Base-by-base conservation (phyloP, 2,888 invertebrate species). In the Andrena hattorfiana region DNA sequence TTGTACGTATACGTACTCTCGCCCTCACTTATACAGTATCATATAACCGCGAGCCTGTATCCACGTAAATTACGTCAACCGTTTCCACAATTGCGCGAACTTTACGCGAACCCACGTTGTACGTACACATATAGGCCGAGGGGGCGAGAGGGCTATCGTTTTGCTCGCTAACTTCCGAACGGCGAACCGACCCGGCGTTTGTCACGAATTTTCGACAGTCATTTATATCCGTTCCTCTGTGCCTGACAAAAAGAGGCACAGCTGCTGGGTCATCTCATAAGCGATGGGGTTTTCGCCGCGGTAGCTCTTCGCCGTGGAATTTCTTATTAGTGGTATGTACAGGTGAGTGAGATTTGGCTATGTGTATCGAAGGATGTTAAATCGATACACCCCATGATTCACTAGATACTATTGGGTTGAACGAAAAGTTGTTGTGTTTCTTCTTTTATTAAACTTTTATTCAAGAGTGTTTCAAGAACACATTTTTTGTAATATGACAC, bases 1-100 rank as follows among this genome's bases (percentile, higher is more conserved):
- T 83, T 69, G 79, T 87, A 84, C 75, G 75, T 77, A 85, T 67
- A 83, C 73, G 51, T 74, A 74, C 77, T 66, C 32, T 16, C 7
- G 30, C 48, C 54, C 68, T 83, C 85, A 85, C 87, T 87, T 87
- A 80, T 84, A 77, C 87, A 82, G 74, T 87, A 86, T 87, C 77
- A 71, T 72, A 77, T 77, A 72, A 81, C 80, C 75, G 77, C 77
- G 81, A 66, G 66, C 81, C 71, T 84, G 85, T 84, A 87, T 84
- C 75, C 84, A 75, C 83, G 83, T 87, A 87, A 87, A 87, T 87
- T 87, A 86, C 83, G 84, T 78, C 86, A 70, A 68, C 75, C 85
- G 77, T 85, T 85, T 82, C 81, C 87, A 77, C 79, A 78, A 84
- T 85, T 81, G 84, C 56, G 81, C 85, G 75, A 85, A 81, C 87